Evolutionary conservation across 2,113 vertebrate genomes (phyloP).

Genomic region (Aleadryas rufinucha): DNA sequence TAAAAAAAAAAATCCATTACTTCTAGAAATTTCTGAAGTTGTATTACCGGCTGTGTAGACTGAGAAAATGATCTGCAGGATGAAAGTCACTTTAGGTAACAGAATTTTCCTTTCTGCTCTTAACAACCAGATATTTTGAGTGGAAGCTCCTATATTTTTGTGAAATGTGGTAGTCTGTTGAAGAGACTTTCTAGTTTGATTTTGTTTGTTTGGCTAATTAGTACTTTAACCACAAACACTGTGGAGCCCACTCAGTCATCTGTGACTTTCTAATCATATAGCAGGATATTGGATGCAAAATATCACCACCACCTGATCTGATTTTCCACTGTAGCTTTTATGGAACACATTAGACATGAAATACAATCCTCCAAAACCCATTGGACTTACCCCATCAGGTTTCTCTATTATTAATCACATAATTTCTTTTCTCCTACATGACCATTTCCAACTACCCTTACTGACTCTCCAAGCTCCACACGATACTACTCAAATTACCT

Average conservation of each 20-base stretch:
- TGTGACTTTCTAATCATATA: background rate
- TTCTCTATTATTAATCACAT: background rate
- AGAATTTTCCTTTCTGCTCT: background rate
- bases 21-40: conserved; percentile 14
- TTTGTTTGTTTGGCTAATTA: background rate
- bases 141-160: background rate
- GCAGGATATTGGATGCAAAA: background rate
- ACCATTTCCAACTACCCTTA: background rate
- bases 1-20: background rate
- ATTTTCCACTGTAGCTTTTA: background rate
- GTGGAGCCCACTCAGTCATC: background rate
- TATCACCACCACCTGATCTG: background rate
- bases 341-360: conserved; percentile 9
- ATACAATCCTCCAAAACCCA: background rate
- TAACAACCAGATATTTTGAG: background rate
- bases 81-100: background rate
- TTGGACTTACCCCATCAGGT: background rate
- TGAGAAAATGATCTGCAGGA: background rate
- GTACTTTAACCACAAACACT: background rate
- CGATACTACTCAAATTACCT: background rate
- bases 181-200: background rate
- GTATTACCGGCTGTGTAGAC: background rate
- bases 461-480: background rate
- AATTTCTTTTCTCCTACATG: background rate
- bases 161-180: background rate